Evolutionary conservation across 2,888 invertebrate species (phyloP).

Genomic region (Drosophila gaucha): DNA sequence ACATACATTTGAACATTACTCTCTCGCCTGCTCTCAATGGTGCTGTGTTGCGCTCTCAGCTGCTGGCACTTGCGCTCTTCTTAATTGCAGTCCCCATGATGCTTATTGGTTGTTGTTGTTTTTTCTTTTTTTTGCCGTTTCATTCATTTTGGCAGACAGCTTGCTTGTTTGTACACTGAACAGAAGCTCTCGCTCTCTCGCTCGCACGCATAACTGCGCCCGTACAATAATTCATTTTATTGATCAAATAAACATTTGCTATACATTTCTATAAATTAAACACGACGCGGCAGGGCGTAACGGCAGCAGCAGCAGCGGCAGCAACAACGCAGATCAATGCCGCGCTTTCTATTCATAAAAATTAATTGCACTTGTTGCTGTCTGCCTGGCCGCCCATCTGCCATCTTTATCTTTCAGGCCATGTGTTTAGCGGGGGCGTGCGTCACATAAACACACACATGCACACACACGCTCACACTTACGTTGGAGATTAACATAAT

Average conservation of each 20-base stretch:
- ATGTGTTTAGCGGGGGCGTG: slow-evolving; percentile 49
- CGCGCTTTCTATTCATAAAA: slow-evolving; percentile 74
- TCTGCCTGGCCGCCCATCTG: slow-evolving; percentile 26
- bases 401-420: slow-evolving; percentile 27
- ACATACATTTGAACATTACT: slow-evolving; percentile 5
- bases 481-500: slow-evolving; percentile 56
- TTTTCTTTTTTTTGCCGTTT: slow-evolving; percentile 46
- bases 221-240: slow-evolving; percentile 74
- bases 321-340: slow-evolving; percentile 57
- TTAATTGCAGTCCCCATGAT: slow-evolving; percentile 48
- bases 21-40: neutral
- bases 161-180: slow-evolving; percentile 49
- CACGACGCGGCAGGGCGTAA: slow-evolving; percentile 63
- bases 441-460: slow-evolving; percentile 24
- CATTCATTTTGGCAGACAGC: slow-evolving; percentile 63
- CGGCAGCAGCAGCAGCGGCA: slow-evolving; percentile 37
- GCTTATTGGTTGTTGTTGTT: slow-evolving; percentile 37
- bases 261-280: slow-evolving; percentile 79
- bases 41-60: slow-evolving; percentile 9
- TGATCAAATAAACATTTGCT: slow-evolving; percentile 78
- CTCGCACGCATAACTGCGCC: slow-evolving; percentile 33
- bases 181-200: slow-evolving; percentile 15
- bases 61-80: slow-evolving; percentile 29
- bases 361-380: slow-evolving; percentile 76
- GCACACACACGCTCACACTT: slow-evolving; percentile 30